Base-by-base conservation (phyloP, 2,888 invertebrate species). In the Teleogryllus oceanicus region DNA sequence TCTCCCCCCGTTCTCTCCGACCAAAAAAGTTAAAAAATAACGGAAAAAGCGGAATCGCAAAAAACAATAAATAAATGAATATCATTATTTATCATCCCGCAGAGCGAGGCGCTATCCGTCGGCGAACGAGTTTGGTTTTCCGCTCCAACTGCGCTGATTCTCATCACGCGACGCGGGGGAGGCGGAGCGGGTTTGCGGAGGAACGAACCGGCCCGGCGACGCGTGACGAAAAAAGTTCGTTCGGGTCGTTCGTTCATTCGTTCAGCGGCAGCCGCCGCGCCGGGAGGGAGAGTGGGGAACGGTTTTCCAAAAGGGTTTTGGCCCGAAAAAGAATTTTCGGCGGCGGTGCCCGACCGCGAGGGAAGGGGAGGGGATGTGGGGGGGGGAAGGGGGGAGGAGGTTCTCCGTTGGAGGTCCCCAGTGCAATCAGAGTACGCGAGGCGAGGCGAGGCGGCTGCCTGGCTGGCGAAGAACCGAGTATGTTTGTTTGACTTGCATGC, bases 51-150 rank as follows among this genome's bases (percentile, higher is more conserved):
- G 16, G 62, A 62, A 62, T 18, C 62, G 62, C 13, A 62, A 62
- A 62, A 62, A 62, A 62, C 62, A 62, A 62, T 62, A 62, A 62
- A 62, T 62, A 62, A 62, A 62, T 62, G 62, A 62, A 62, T 62
- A 12, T 62, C 62, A 62, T 62, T 62, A 62, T 62, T 62, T 62
- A 62, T 62, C 62, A 62, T 62, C 62, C 62, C 62, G 62, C 62
- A 62, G 62, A 62, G 62, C 62, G 62, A 62, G 62, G 62, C 62
- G 62, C n/a, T 62, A 62, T 62, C 62, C 16, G 62, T 13, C 62
- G 62, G 13, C 62, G 62, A 62, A 62, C 62, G 62, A 62, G 62
- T 62, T 62, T 62, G 13, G 62, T 62, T 62, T 62, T 62, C 62
- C 62, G 62, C 62, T 62, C 62, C 16, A 62, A 62, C 13, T 18